Evolutionary conservation across 2,797 vertebrate species (phyloP).

Genomic region (Aphelocoma californica): DNA sequence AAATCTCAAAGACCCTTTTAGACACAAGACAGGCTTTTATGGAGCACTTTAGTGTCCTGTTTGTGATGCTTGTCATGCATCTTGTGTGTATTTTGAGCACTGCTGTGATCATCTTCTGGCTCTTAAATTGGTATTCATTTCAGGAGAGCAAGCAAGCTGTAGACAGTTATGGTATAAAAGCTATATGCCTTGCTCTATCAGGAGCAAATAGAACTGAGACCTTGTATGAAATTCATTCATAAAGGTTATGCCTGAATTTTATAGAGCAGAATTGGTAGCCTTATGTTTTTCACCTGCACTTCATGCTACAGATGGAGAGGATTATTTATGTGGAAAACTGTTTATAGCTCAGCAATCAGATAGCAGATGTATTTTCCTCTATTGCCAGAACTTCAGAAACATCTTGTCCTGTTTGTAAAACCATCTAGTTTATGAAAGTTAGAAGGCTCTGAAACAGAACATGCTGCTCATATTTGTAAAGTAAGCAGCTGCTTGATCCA

Average conservation of each 20-base stretch:
- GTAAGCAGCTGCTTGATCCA: conserved; percentile 20
- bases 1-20: neutral
- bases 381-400: conserved; percentile 18
- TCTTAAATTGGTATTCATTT: neutral
- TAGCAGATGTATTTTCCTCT: conserved; percentile 31
- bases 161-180: neutral
- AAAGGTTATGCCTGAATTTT: neutral
- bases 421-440: conserved; percentile 31
- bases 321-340: conserved; percentile 44
- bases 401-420: conserved; percentile 49
- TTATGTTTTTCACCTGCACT: neutral
- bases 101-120: neutral
- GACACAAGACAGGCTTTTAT: neutral
- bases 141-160: neutral
- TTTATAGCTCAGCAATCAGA: conserved; percentile 24
- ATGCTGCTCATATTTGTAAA: conserved; percentile 28
- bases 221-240: neutral
- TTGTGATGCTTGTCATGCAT: neutral
- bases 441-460: conserved; percentile 27
- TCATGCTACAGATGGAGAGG: conserved; percentile 14
- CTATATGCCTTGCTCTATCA: neutral
- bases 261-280: neutral
- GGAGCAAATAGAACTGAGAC: neutral
- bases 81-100: neutral
- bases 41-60: neutral